Conservation (phyloP, 1,140 invertebrate species). For the Meloidogyne chitwoodi region DNA sequence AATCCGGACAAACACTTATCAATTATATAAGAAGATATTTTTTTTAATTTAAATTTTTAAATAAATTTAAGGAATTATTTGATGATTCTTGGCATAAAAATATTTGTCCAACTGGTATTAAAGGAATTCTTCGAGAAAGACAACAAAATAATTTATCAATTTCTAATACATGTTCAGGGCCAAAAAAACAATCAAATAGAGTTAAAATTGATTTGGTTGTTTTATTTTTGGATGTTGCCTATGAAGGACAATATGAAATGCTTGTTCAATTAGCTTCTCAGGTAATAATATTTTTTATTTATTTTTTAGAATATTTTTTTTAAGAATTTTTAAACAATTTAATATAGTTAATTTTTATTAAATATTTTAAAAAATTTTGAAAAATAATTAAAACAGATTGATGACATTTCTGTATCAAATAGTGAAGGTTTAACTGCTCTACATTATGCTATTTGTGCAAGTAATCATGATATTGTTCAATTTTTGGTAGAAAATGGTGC, state of each 20-base stretch:
- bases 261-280: conserved; percentile 89
- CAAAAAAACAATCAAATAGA: conserved; percentile 57
- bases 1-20: too few species aligned
- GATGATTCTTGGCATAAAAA: background rate
- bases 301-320: background rate
- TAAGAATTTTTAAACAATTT: too few species aligned
- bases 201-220: conserved; percentile 97
- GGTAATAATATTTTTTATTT: too few species aligned
- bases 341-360: too few species aligned
- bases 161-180: conserved; percentile 1
- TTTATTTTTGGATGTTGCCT: conserved; percentile 85
- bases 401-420: conserved; percentile 87
- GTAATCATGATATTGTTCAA: conserved; percentile 94
- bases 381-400: conserved; percentile 61
- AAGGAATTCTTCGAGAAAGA: conserved; percentile 28
- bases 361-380: too few species aligned
- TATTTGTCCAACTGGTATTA: conserved; percentile 4
- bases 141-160: background rate
- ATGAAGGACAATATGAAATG: conserved; percentile 93
- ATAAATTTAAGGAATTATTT: conserved; percentile 29
- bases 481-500: conserved; percentile 95
- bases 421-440: conserved; percentile 94
- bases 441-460: conserved; percentile 98
- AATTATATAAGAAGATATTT: background rate
- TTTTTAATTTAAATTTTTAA: background rate